Conservation (phyloP, 2,113 vertebrate genomes). For the Gyps fulvus region DNA sequence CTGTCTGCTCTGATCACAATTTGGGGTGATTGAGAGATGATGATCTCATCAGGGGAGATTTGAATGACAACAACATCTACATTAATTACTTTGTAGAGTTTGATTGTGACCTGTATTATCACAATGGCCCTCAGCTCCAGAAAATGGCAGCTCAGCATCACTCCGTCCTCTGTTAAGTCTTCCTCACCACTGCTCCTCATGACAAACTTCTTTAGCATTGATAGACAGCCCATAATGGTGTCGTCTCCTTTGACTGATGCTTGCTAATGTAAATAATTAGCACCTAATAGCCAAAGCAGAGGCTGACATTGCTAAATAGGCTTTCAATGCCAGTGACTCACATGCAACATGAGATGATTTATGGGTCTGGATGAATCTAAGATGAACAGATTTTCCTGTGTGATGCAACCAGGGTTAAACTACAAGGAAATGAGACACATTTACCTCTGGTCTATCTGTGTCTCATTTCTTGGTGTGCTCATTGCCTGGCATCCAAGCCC, state of each 20-base stretch:
- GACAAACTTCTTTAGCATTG: neutral
- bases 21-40: neutral
- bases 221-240: neutral
- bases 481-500: neutral
- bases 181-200: neutral
- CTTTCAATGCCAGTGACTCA: conserved; percentile 5
- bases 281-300: neutral
- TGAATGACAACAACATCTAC: neutral
- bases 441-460: neutral
- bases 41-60: neutral
- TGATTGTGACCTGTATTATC: neutral
- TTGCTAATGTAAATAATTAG: conserved; percentile 11
- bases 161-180: neutral
- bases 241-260: neutral
- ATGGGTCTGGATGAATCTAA: neutral
- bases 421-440: neutral
- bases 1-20: neutral
- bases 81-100: neutral
- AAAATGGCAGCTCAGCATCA: neutral
- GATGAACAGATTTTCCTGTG: neutral
- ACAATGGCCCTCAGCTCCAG: neutral
- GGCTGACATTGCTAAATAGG: neutral
- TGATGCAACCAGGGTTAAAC: neutral
- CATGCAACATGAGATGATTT: neutral
- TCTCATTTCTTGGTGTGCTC: neutral